Evolutionary conservation across 2,888 invertebrate species (phyloP), one percentile per base, ranked within the genome.

Genomic region (Pyrocoelia pectoralis): DNA sequence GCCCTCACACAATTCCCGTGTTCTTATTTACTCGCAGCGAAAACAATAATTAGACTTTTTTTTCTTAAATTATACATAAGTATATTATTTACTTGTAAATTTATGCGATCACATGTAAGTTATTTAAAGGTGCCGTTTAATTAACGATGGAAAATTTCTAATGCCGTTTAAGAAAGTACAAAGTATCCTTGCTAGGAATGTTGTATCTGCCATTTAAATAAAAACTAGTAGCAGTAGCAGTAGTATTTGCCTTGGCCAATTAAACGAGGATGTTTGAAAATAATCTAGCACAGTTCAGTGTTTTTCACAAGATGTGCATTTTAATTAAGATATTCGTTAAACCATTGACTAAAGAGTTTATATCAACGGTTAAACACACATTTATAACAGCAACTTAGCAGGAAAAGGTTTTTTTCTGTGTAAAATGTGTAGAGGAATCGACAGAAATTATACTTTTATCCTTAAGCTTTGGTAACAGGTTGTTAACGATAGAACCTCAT

Each of bases 1-100:
- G 77, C 71, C 71, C 76, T 66, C 76, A 18, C 77, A 72, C 76
- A 76, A 74, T 76, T 72, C 68, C 71, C 67, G 70, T 73, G 70
- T 50, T 58, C 19, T 17, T 59, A 41, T 29, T 28, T 58, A 43
- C 41, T 18, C 6, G 13, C 51, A 24, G 41, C 51, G 15, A 15
- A 52, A 52, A 52, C 15, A 52, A 52, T 52, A 33, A 50, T 24
- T 24, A 28, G 6, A 18, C 18, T 12, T 19, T 24, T 19, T 24
- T 24, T 18, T 48, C n/a, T 48, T 19, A 6, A 18, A 5, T 6
- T 15, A n/a, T 17, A 19, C 15, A 14, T 8, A 14, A 15, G 9
- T 15, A 15, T 15, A 33, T 33, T 33, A 2, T 33, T 33, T 33
- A n/a, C 33, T 10, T 33, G 33, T 33, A n/a, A 33, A 33, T 33